A percentile compares a stretch with the other conserved stretches of the same genome.
Conservation (phyloP, 2,888 invertebrate species). For the Bugulina stolonifera region DNA sequence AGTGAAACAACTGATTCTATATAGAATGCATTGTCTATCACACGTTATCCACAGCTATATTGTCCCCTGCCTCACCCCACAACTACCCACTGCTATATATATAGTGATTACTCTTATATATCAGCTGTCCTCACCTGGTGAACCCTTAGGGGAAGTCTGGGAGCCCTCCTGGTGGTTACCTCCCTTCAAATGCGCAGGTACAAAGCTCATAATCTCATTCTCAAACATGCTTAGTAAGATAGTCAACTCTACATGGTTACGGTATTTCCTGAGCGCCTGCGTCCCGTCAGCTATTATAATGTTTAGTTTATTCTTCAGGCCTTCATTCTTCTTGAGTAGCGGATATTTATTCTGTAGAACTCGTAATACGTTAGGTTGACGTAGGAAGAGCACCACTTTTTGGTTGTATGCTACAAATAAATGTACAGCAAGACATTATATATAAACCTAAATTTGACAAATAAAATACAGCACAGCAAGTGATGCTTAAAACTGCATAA, state of each 20-base stretch:
- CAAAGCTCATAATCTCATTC: slow-evolving; percentile 96
- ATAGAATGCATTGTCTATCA: no score
- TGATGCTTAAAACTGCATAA: no score
- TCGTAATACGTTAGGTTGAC: slow-evolving; percentile 88
- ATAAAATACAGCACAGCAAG: no score
- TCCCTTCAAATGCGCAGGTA: slow-evolving; percentile 56
- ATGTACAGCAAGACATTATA: no score
- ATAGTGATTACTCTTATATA: no score
- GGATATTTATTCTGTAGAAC: slow-evolving; percentile 63
- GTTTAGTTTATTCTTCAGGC: slow-evolving; percentile 76
- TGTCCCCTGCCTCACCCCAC: no score
- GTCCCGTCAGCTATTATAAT: slow-evolving; percentile 83
- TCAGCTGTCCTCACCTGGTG: slow-evolving; percentile 58
- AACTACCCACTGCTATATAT: no score
- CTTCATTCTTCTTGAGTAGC: slow-evolving; percentile 64
- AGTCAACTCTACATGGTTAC: slow-evolving; percentile 88
- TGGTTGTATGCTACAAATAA: slow-evolving; percentile 70
- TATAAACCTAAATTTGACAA: no score
- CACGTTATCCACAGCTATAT: no score
- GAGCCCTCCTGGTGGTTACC: not conserved
- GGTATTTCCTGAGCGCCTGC: slow-evolving; percentile 73
- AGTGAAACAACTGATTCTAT: no score
- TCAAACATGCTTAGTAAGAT: slow-evolving; percentile 90
- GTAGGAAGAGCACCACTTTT: slow-evolving; percentile 85
- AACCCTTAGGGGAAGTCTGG: slow-evolving; percentile 65